Evolutionary conservation across 2,797 vertebrate species (phyloP).

Genomic region (Staurois parvus): DNA sequence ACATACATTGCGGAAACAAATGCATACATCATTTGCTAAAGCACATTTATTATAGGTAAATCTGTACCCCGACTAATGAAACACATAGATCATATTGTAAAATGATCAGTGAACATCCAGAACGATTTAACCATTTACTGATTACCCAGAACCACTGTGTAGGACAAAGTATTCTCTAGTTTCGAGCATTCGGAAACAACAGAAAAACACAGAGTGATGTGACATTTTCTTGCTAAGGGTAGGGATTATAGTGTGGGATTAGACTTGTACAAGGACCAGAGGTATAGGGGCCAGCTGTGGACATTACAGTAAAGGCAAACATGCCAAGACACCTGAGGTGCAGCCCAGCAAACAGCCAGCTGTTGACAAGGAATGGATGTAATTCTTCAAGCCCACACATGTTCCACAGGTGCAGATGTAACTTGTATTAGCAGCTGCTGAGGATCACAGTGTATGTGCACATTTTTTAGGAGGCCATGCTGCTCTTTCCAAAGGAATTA

Average conservation of each 20-base stretch:
- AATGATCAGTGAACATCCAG: conserved; percentile 73
- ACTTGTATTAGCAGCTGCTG: conserved; percentile 47
- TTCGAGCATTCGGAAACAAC: not conserved
- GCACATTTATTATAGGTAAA: conserved; percentile 77
- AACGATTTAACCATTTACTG: conserved; percentile 73
- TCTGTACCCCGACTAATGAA: conserved; percentile 80
- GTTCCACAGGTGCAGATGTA: conserved; percentile 36
- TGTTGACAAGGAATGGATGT: conserved; percentile 22
- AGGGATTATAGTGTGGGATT: not conserved
- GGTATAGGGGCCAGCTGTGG: not conserved
- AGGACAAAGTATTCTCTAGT: not conserved
- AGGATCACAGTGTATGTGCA: conserved; percentile 24
- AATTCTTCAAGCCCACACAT: conserved; percentile 25
- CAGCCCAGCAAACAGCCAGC: conserved; percentile 12
- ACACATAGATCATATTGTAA: conserved; percentile 79
- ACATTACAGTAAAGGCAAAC: not conserved
- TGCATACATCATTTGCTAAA: conserved; percentile 79
- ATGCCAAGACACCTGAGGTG: conserved; percentile 1
- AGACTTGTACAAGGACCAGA: not conserved
- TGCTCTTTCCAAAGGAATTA: conserved; percentile 36
- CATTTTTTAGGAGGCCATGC: conserved; percentile 25
- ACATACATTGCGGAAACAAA: conserved; percentile 77
- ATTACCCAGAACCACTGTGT: not conserved
- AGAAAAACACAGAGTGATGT: not conserved
- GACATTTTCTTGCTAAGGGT: not conserved